phyloP scores from a whole-genome alignment of 2,888 invertebrate genomes.

The Lasioglossum morio region DNA sequence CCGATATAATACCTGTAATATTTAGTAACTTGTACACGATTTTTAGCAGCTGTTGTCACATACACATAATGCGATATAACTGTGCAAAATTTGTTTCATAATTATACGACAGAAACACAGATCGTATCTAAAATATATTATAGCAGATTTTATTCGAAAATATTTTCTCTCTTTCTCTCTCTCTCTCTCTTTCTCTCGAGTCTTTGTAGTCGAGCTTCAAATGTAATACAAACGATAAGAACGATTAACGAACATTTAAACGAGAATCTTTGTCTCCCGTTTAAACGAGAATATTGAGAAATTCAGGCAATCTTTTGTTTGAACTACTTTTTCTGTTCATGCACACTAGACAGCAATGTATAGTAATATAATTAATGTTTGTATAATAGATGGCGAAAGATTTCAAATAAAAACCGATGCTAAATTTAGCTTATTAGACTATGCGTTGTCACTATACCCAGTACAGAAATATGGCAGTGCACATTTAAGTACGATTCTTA shows the following conservation, averaged over 20 bases:
- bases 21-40: neutral
- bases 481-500: slow-evolving; percentile 27
- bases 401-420: slow-evolving; percentile 14
- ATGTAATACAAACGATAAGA: neutral
- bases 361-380: slow-evolving; percentile 15
- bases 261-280: neutral
- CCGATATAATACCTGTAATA: slow-evolving; percentile 6
- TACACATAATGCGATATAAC: neutral
- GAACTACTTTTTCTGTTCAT: slow-evolving; percentile 34
- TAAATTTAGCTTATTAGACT: slow-evolving; percentile 24
- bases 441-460: slow-evolving; percentile 18
- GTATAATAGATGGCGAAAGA: neutral
- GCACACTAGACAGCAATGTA: slow-evolving; percentile 4
- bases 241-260: neutral
- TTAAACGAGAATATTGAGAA: neutral
- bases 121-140: neutral
- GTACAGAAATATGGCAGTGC: slow-evolving; percentile 17
- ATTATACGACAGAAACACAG: neutral
- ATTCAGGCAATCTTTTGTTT: slow-evolving; percentile 5
- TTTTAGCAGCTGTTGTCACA: neutral
- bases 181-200: neutral
- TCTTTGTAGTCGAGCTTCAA: neutral
- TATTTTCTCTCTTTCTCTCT: neutral
- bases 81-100: neutral
- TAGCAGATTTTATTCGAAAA: neutral